A percentile compares a stretch with the other conserved stretches of the same genome.
These are phyloP conservation scores for Oncorhynchus kisutch DNA, from an alignment of 2,113 vertebrate genomes.

Conservation along the genomic window DNA sequence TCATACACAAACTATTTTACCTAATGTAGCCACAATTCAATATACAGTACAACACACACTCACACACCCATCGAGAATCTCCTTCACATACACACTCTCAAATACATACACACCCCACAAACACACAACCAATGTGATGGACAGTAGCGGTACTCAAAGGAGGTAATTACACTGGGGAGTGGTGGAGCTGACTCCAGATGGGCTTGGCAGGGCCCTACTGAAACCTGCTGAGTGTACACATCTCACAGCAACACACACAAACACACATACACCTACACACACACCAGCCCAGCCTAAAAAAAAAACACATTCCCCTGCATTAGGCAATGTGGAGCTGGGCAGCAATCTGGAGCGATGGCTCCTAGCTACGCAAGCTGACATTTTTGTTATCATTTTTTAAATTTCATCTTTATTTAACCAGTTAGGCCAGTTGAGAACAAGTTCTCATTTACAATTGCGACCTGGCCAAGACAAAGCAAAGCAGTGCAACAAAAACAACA, in stretches of 20 bases:
- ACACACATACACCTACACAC: background rate
- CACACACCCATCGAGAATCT: background rate
- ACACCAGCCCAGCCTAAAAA: constrained; percentile 24
- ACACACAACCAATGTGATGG: constrained; percentile 10
- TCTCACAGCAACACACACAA: background rate
- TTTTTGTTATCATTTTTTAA: too few relatives aligned
- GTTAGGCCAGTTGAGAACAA: too few relatives aligned
- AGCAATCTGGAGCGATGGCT: constrained; percentile 22
- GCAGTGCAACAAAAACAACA: too few relatives aligned
- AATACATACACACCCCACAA: constrained; percentile 27
- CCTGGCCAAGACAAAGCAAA: too few relatives aligned
- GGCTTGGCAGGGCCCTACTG: constrained; percentile 42
- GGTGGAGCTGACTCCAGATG: constrained; percentile 59
- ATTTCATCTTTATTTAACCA: too few relatives aligned
- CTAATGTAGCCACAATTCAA: background rate
- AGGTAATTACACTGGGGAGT: constrained; percentile 62
- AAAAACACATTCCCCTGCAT: constrained; percentile 22
- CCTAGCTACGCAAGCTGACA: constrained; percentile 18
- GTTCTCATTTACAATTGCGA: too few relatives aligned
- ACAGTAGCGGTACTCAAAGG: constrained; percentile 29
- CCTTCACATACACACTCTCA: constrained; percentile 20
- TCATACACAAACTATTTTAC: background rate
- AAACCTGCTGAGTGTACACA: constrained; percentile 51
- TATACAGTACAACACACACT: background rate
- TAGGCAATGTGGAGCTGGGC: constrained; percentile 22